A percentile compares a stretch with the other conserved stretches of the same genome.
Evolutionary conservation across 2,797 vertebrate genomes (phyloP).

Genomic region (Sphenopsis melanotis): DNA sequence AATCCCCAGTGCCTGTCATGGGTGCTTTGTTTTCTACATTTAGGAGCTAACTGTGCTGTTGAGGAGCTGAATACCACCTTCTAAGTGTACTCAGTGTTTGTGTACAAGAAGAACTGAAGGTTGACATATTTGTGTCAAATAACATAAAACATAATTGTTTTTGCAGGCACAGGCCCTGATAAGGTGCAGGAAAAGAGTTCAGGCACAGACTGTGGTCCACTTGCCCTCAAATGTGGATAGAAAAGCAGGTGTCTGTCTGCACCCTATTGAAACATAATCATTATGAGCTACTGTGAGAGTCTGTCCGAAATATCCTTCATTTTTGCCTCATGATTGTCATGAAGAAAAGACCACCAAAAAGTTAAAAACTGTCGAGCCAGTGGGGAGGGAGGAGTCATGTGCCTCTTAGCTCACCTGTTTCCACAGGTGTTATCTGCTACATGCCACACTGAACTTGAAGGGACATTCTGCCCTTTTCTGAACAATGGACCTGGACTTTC

Average conservation of each 20-base stretch:
- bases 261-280: not conserved
- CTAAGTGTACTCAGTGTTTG: not conserved
- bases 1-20: not conserved
- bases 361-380: too few relatives aligned
- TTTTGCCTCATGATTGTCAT: too few relatives aligned
- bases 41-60: not conserved
- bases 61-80: not conserved
- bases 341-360: too few relatives aligned
- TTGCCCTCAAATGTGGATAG: not conserved
- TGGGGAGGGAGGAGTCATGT: too few relatives aligned
- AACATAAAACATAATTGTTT: not conserved
- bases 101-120: not conserved
- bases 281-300: not conserved
- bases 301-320: too few relatives aligned
- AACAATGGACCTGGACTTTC: too few relatives aligned
- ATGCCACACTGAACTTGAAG: too few relatives aligned
- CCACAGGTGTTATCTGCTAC: too few relatives aligned
- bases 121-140: not conserved
- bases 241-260: not conserved
- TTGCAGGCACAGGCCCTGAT: not conserved
- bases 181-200: not conserved
- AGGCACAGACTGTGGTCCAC: not conserved
- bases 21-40: not conserved
- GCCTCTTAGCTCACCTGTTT: too few relatives aligned
- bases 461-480: too few relatives aligned